Evolutionary conservation across 1,140 invertebrate species (phyloP).

Genomic region (Harpegnathos saltator): DNA sequence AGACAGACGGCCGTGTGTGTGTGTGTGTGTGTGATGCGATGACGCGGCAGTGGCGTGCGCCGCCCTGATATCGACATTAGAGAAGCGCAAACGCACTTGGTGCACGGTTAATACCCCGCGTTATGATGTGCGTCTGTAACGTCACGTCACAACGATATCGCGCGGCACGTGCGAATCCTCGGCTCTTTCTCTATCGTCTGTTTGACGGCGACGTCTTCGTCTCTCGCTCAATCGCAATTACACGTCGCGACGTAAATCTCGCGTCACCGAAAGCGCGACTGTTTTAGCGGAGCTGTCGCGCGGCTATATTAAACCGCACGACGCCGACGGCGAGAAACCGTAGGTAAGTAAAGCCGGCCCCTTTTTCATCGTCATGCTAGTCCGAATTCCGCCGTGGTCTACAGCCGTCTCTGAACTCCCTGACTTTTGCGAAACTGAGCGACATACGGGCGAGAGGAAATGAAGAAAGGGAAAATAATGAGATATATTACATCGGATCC

Average conservation of each 20-base stretch:
- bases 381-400: too few relatives aligned
- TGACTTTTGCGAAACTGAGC: background rate
- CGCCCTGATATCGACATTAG: constrained; percentile 62
- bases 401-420: too few relatives aligned
- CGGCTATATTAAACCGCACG: too few relatives aligned
- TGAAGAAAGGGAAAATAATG: background rate
- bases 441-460: background rate
- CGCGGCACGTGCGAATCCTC: too few relatives aligned
- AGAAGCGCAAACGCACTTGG: constrained; percentile 55
- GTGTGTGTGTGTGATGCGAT: background rate
- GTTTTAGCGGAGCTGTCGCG: background rate
- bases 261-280: too few relatives aligned
- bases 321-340: too few relatives aligned
- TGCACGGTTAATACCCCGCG: constrained; percentile 54
- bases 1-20: background rate
- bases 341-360: too few relatives aligned
- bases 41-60: constrained; percentile 18
- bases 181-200: background rate
- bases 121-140: constrained; percentile 46
- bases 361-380: too few relatives aligned
- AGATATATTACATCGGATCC: background rate
- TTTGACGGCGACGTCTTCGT: background rate
- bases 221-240: background rate
- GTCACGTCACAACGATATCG: background rate
- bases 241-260: background rate